Percentiles rank a stretch among this genome's conserved stretches.
These are phyloP conservation scores for Toxostoma redivivum DNA, from an alignment of 2,113 vertebrate species.

Conservation along the genomic window DNA sequence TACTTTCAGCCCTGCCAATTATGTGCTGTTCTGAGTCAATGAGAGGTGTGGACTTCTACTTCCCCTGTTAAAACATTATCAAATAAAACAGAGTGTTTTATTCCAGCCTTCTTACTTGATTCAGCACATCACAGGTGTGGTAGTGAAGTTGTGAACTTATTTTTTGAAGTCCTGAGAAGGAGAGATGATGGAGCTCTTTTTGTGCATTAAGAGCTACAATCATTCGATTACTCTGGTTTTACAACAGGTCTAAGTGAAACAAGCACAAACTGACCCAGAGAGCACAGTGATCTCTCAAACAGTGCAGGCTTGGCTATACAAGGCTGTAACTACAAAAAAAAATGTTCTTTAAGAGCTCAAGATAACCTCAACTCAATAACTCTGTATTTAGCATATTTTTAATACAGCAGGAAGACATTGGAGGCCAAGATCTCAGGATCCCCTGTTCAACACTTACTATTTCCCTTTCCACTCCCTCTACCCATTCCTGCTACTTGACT, in stretches of 20 bases:
- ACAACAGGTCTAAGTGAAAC: background rate
- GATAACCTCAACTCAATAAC: background rate
- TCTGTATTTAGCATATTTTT: background rate
- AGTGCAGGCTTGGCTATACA: background rate
- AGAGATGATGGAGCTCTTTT: background rate
- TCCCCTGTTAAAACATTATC: background rate
- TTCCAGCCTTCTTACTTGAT: background rate
- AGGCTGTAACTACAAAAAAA: background rate
- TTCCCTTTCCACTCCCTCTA: background rate
- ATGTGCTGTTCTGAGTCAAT: background rate
- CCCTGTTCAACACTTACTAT: background rate
- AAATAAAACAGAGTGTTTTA: background rate
- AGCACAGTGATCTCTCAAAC: background rate
- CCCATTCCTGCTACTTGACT: background rate
- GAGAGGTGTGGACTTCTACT: background rate
- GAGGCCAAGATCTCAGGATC: background rate
- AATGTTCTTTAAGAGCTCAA: background rate
- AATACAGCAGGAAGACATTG: background rate
- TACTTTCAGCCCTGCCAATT: conserved; percentile 6
- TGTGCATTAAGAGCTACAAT: background rate
- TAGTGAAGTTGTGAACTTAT: background rate
- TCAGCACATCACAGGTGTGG: background rate
- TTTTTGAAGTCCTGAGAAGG: background rate
- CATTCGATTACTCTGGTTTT: background rate
- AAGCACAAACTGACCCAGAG: too few relatives aligned